Evolutionary conservation across 35 echinoderm and acorn worm species (phyloP), one percentile per base, ranked within the genome.

Genomic region (Apostichopus parvimensis): DNA sequence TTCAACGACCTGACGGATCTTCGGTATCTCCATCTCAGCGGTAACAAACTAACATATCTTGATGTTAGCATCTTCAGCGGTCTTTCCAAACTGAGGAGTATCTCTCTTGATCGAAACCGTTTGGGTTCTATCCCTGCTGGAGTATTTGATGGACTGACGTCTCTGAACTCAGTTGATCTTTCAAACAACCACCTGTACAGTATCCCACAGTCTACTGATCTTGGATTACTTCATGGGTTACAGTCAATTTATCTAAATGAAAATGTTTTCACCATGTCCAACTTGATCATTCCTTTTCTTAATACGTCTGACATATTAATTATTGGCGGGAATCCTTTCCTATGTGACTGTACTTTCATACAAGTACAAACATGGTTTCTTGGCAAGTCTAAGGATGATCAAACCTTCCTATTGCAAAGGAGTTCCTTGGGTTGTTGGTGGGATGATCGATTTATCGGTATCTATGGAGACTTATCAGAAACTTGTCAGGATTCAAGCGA

Each of bases 261-360:
- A 13, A 82, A 82, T 54, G 0, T 14, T 9, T 54, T 82, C 7
- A 56, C 8, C 55, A 52, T 53, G 0, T 82, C 79, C 28, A 54
- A 4, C 5, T 55, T 5, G 8, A 5, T 82, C 1, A 5, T 82
- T 17, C 52, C 79, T 14, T 55, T 54, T 15, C 79, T 82, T 57
- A 17, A 55, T 18, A 54, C 54, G 5, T 82, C 79, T 13, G 13
- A 17, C 57, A 1, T n/a, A n/a, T 82, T 82, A 56, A 0, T 45
- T 54, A 54, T 82, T 56, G 79, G 53, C 5, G 79, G 79, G 55
- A 82, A 82, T 34, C 79, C 79, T 82, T 82, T 82, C 52, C 5
- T 9, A 55, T 82, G 79, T 82, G 18, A 82, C 52, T 82, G 54
- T 14, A 56, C 18, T 12, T 82, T 82, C 55, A 13, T 6, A 15